Evolutionary conservation across 1,140 invertebrate genomes (phyloP).

Genomic region (Goniozus legneri): DNA sequence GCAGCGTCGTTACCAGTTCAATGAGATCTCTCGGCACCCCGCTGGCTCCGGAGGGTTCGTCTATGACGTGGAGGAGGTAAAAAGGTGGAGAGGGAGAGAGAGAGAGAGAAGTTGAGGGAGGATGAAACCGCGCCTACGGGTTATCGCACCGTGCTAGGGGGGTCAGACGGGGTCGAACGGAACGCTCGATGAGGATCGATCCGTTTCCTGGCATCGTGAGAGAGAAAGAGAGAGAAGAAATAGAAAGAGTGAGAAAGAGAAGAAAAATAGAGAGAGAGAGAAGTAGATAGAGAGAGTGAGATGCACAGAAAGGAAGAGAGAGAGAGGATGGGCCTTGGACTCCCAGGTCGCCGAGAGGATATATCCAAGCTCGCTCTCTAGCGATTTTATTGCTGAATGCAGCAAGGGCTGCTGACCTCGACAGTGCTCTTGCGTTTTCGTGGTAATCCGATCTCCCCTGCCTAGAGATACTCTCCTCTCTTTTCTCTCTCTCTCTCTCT

Average conservation of each 20-base stretch:
- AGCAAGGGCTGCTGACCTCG: too few relatives aligned
- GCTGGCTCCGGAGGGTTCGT: background rate
- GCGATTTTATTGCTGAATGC: too few relatives aligned
- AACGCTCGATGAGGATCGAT: background rate
- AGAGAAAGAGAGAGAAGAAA: conserved; percentile 1
- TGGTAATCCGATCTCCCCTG: background rate
- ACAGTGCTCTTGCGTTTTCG: background rate
- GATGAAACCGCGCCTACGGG: too few relatives aligned
- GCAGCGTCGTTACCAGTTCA: conserved; percentile 27
- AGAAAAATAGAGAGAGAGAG: background rate
- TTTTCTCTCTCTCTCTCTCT: too few relatives aligned
- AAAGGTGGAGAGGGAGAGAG: background rate
- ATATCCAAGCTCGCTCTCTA: background rate
- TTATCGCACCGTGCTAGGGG: too few relatives aligned
- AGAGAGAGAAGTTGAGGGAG: background rate
- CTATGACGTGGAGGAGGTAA: background rate
- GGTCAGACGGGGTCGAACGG: background rate
- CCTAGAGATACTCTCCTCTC: too few relatives aligned
- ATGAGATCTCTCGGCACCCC: conserved; percentile 35
- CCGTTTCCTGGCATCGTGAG: background rate
- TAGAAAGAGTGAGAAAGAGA: background rate
- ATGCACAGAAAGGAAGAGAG: conserved; percentile 1
- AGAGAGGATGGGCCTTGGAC: background rate
- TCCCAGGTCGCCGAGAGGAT: background rate
- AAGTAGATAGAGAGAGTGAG: background rate